Evolutionary conservation across 2,888 invertebrate genomes (phyloP), one percentile per base, ranked within the genome.

Genomic region (Papilio elwesi): DNA sequence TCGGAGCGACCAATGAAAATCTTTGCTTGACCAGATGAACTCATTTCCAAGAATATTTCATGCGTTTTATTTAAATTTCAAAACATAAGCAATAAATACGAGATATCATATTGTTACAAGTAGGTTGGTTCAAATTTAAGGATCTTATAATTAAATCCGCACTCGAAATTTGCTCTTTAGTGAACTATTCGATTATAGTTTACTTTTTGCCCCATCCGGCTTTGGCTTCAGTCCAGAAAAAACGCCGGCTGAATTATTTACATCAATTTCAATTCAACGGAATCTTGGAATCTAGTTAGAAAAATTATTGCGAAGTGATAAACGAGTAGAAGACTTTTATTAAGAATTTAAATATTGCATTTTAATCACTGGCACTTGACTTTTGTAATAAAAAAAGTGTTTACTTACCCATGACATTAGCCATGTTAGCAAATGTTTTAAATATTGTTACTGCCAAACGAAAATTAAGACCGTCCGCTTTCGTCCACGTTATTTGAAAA

Each of bases 401-500:
- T 71, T 70, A 68, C 92, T 91, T 78, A 93, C 93, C 93, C 84
- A 93, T 84, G 77, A 91, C 79, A 84, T 92, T 91, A 78, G 92
- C 83, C 92, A 93, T 93, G 86, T 79, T 90, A 82, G 68, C 53
- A 15, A 73, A 68, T 74, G 76, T 71, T 53, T 75, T 73, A 70
- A 76, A 78, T 82, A 80, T 83, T 80, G 76, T 78, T 82, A 82
- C 83, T 82, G 52, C 77, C 78, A 71, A 77, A 76, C 73, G 74
- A 75, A 71, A 67, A 74, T 75, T 26, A 81, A 59, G 59, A 43
- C 59, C 86, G 87, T 87, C 78, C 78, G 83, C 78, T 84, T 75
- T 76, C 71, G 74, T 80, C 86, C 83, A 78, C 78, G 85, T 87
- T 86, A 84, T 83, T 87, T 82, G 82, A 79, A 83, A 82, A 90